A percentile compares a stretch with the other conserved stretches of the same genome.
Conservation (phyloP, 2,113 vertebrate species). For the Coregonus clupeaformis region DNA sequence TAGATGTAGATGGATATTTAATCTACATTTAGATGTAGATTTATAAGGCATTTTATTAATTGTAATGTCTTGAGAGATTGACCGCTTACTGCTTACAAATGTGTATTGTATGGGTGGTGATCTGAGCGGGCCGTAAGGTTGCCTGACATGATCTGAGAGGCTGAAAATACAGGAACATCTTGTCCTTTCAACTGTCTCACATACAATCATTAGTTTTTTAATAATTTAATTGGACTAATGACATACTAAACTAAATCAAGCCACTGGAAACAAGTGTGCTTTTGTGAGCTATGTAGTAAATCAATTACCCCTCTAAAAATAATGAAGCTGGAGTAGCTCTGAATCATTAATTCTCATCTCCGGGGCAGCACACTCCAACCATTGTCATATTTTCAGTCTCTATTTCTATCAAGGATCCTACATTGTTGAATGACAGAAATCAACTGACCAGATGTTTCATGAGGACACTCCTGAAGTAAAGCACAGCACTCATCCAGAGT, state of each 20-base stretch:
- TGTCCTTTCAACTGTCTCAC: neutral
- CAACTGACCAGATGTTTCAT: neutral
- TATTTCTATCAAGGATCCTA: neutral
- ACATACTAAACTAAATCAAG: neutral
- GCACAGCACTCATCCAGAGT: neutral
- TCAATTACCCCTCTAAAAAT: slow-evolving; percentile 1
- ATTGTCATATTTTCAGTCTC: neutral
- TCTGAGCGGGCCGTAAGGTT: neutral
- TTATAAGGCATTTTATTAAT: too few relatives aligned
- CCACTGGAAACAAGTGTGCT: neutral
- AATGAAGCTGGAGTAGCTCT: neutral
- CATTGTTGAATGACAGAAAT: slow-evolving; percentile 1
- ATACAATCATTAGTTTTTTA: neutral
- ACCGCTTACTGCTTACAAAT: too few relatives aligned
- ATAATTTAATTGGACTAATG: neutral
- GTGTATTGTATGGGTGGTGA: neutral
- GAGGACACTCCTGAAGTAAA: neutral
- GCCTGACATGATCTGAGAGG: neutral
- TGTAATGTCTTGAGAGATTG: too few relatives aligned
- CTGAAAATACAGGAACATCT: neutral
- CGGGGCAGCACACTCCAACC: neutral
- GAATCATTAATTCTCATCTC: neutral
- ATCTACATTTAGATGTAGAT: too few relatives aligned
- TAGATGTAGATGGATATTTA: too few relatives aligned
- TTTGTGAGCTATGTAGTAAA: neutral